A percentile compares a stretch with the other conserved stretches of the same genome.
Conservation (phyloP, 2,797 vertebrate species). For the Eleutherodactylus coqui region DNA sequence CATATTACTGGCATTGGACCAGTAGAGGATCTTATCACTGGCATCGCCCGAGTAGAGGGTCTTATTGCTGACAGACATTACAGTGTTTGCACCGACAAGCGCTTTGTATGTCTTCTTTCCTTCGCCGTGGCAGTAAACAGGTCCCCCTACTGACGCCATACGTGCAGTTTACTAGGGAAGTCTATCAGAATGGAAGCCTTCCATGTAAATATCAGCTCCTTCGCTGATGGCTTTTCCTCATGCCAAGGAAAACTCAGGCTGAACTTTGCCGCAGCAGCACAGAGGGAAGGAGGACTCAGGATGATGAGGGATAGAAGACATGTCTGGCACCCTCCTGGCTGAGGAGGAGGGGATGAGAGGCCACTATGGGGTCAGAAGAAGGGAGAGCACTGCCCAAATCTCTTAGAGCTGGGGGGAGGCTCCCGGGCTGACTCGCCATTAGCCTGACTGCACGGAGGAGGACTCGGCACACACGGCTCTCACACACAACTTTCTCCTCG, state of each 20-base stretch:
- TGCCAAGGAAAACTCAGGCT: constrained; percentile 60
- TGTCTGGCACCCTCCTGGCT: constrained; percentile 43
- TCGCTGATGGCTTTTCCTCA: constrained; percentile 64
- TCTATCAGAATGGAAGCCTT: constrained; percentile 69
- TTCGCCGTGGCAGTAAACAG: constrained; percentile 65
- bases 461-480: constrained; percentile 48
- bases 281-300: constrained; percentile 60
- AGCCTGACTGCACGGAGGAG: constrained; percentile 85
- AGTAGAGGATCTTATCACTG: too few relatives aligned
- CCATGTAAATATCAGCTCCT: constrained; percentile 60
- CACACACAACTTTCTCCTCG: constrained; percentile 55
- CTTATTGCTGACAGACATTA: too few relatives aligned
- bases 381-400: constrained; percentile 71
- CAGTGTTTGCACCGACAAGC: too few relatives aligned
- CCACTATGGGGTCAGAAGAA: constrained; percentile 76
- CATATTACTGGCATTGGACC: too few relatives aligned
- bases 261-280: constrained; percentile 65
- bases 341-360: constrained; percentile 63
- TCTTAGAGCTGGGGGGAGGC: constrained; percentile 74
- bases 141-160: constrained; percentile 65
- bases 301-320: constrained; percentile 42
- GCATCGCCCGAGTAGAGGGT: too few relatives aligned
- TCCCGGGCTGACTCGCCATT: constrained; percentile 72
- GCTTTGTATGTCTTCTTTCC: too few relatives aligned
- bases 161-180: constrained; percentile 66